A percentile compares a stretch with the other conserved stretches of the same genome.
Evolutionary conservation across 2,113 vertebrate species (phyloP).

Genomic region (Carollia perspicillata): DNA sequence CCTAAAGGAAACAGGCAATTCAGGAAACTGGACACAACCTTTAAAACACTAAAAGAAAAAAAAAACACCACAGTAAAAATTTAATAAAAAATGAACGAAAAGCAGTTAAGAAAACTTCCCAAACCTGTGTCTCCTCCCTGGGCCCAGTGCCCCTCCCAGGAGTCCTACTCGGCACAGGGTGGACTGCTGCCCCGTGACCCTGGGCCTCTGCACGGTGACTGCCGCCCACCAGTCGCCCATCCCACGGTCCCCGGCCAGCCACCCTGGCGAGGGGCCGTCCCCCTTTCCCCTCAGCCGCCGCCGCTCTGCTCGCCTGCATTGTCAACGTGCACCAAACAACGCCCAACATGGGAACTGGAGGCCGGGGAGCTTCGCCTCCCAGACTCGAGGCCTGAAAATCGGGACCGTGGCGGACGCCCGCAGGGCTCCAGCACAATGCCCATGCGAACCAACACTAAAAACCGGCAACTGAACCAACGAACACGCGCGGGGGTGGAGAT

Average conservation of each 20-base stretch:
- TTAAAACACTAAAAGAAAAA: not conserved
- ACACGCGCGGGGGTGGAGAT: not conserved
- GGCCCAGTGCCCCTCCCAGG: not conserved
- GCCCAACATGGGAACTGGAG: not conserved
- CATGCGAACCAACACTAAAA: not conserved
- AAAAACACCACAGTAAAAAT: not conserved
- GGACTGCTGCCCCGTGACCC: not conserved
- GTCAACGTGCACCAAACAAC: not conserved
- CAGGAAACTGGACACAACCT: not conserved
- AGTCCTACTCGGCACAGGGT: too few relatives aligned
- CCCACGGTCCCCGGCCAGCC: not conserved
- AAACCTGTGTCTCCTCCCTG: not conserved
- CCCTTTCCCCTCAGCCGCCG: not conserved
- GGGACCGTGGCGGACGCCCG: not conserved
- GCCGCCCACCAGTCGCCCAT: too few relatives aligned
- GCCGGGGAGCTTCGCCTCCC: not conserved
- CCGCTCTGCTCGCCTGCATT: not conserved
- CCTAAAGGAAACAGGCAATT: not conserved
- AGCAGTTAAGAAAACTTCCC: not conserved
- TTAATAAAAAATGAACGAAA: not conserved
- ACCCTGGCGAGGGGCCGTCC: not conserved
- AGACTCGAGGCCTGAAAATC: not conserved
- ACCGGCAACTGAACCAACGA: not conserved
- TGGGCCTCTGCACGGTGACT: not conserved
- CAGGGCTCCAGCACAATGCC: not conserved